Percentiles rank a stretch among this genome's conserved stretches.
phyloP scores from a whole-genome alignment of 2,888 invertebrate genomes.

The Halocaridina rubra region DNA sequence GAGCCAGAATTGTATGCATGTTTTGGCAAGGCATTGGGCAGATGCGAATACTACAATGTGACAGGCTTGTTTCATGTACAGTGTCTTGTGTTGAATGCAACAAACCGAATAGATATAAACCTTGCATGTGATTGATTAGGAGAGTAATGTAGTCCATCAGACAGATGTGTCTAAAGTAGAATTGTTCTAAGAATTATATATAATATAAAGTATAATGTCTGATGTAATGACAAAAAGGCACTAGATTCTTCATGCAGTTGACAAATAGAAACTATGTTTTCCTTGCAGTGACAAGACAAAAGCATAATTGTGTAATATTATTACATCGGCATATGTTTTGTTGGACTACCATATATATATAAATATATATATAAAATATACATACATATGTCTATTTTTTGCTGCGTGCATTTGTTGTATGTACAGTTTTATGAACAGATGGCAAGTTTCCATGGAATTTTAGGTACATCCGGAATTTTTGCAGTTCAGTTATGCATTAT shows the following conservation, averaged over 20 bases:
- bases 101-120: conserved; percentile 52
- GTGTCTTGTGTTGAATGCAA: conserved; percentile 60
- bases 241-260: conserved; percentile 30
- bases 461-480: too few species aligned
- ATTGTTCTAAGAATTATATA: conserved; percentile 35
- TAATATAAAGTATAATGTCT: conserved; percentile 10
- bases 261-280: conserved; percentile 23
- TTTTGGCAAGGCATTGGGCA: conserved; percentile 59
- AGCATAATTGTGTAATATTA: conserved; percentile 57
- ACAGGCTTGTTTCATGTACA: conserved; percentile 58
- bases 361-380: too few species aligned
- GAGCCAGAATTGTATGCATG: conserved; percentile 52
- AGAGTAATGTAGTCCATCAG: conserved; percentile 46
- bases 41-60: conserved; percentile 60
- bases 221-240: conserved; percentile 51
- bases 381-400: conserved; percentile 60
- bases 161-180: conserved; percentile 32
- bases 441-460: conserved; percentile 53
- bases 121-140: conserved; percentile 57
- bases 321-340: conserved; percentile 55
- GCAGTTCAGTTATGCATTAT: too few species aligned
- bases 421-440: conserved; percentile 44
- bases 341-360: conserved; percentile 57
- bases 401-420: conserved; percentile 61
- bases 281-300: conserved; percentile 48